A percentile compares a stretch with the other conserved stretches of the same genome.
phyloP scores from a whole-genome alignment of 2,113 vertebrate genomes.

The Myotis brandtii region DNA sequence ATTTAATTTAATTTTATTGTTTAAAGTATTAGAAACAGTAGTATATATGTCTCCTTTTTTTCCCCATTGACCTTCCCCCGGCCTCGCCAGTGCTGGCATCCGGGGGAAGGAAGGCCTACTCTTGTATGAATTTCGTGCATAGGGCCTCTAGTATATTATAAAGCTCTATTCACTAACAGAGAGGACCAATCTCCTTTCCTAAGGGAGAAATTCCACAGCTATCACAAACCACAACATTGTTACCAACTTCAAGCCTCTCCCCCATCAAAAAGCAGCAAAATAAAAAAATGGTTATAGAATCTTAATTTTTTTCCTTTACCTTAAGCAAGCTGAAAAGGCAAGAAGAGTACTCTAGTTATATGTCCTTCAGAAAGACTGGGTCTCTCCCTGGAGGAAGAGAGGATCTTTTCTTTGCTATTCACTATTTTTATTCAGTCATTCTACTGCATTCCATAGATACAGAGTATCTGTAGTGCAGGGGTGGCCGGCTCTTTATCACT shows the following conservation, averaged over 20 bases:
- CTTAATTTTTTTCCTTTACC: constrained; percentile 51
- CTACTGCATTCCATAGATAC: neutral
- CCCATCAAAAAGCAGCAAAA: constrained; percentile 42
- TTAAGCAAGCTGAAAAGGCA: constrained; percentile 41
- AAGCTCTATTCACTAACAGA: constrained; percentile 23
- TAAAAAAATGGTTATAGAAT: neutral
- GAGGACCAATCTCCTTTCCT: neutral
- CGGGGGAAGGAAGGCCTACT: too few relatives aligned
- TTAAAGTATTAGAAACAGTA: too few relatives aligned
- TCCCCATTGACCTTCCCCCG: too few relatives aligned
- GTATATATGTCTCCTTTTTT: too few relatives aligned
- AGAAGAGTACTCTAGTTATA: constrained; percentile 2
- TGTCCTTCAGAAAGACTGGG: constrained; percentile 44
- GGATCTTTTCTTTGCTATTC: constrained; percentile 2
- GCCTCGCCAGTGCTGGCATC: too few relatives aligned
- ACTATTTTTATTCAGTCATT: neutral
- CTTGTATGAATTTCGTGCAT: too few relatives aligned
- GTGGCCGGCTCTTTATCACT: neutral
- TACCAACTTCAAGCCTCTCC: constrained; percentile 42
- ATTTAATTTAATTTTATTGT: too few relatives aligned
- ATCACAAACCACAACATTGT: constrained; percentile 52
- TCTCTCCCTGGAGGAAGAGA: neutral
- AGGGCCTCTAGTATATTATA: neutral
- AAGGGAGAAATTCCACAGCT: constrained; percentile 12
- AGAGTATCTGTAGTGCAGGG: neutral